Conservation (phyloP, 2,888 invertebrate genomes). For the Ophonus ardosiacus region DNA sequence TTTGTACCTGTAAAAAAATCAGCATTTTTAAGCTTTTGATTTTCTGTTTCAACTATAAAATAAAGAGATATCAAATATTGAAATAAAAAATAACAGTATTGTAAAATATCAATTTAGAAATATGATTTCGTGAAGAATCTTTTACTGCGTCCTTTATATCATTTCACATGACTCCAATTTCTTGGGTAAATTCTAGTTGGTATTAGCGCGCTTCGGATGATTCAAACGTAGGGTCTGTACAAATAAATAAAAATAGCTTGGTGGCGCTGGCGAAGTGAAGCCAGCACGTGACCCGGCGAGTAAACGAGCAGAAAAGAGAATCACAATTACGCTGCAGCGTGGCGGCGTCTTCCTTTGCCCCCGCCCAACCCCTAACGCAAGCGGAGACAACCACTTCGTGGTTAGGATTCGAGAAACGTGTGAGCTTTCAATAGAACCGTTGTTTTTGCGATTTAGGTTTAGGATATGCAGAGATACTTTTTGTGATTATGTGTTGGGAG, state of each 20-base stretch:
- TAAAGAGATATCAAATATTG: too few species aligned
- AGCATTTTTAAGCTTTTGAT: too few species aligned
- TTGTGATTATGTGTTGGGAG: conserved; percentile 6
- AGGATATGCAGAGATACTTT: conserved; percentile 33
- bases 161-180: neutral
- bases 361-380: neutral
- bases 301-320: conserved; percentile 47
- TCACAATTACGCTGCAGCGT: conserved; percentile 34
- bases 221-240: neutral
- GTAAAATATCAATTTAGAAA: too few species aligned
- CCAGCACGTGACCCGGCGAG: conserved; percentile 29
- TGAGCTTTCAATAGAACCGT: conserved; percentile 45
- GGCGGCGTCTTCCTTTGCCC: conserved; percentile 4
- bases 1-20: too few species aligned
- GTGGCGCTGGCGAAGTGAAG: conserved; percentile 11
- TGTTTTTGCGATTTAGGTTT: conserved; percentile 1
- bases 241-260: conserved; percentile 43
- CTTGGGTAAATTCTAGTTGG: neutral
- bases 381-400: conserved; percentile 8
- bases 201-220: conserved; percentile 1
- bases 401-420: conserved; percentile 28
- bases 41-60: too few species aligned
- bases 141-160: too few species aligned
- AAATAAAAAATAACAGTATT: too few species aligned
- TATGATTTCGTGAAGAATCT: too few species aligned